Evolutionary conservation across 2,113 vertebrate genomes (phyloP), one percentile per base, ranked within the genome.

Genomic region (Gymnarchus niloticus): DNA sequence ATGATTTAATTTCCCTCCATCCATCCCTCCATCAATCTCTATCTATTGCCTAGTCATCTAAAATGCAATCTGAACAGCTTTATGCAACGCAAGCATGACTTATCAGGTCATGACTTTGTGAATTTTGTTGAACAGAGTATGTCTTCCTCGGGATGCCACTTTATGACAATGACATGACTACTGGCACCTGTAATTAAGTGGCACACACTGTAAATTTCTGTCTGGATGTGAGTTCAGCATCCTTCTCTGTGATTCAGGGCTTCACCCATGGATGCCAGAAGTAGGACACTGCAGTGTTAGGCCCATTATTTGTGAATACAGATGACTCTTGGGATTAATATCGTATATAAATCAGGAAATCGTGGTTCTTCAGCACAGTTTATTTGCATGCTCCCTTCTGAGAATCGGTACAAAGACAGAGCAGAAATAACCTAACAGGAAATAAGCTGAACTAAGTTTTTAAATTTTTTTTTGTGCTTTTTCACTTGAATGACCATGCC

Each of bases 261-360:
- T 65, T 84, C 46, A 46, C 44, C 21, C 59, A 14, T 49, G 14
- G 61, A 69, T 33, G 25, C 44, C 12, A 73, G n/a, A 84, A 84
- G n/a, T 84, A 48, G 83, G 83, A 48, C 57, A 84, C 76, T 48
- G 44, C 33, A 33, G 65, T 17, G 14, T 73, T 33, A 73, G 82
- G 54, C 82, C 51, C 33, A 59, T 69, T 84, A 51, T 25, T 37
- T 44, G 59, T 49, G 48, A 61, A 73, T 69, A 48, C 28, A 84
- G 49, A 84, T 59, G 65, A 73, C 46, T 84, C 83, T 49, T n/a
- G 12, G 48, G 57, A 84, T 84, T 69, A 84, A 51, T 33, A 46
- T 28, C 49, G 44, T 25, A 84, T 51, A 84, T 69, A 84, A 69
- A 84, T 84, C 83, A 69, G 83, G 69, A 69, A 84, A 65, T 17